Evolutionary conservation across 1,140 invertebrate genomes (phyloP), one percentile per base, ranked within the genome.

Genomic region (Lasioglossum baleicum): DNA sequence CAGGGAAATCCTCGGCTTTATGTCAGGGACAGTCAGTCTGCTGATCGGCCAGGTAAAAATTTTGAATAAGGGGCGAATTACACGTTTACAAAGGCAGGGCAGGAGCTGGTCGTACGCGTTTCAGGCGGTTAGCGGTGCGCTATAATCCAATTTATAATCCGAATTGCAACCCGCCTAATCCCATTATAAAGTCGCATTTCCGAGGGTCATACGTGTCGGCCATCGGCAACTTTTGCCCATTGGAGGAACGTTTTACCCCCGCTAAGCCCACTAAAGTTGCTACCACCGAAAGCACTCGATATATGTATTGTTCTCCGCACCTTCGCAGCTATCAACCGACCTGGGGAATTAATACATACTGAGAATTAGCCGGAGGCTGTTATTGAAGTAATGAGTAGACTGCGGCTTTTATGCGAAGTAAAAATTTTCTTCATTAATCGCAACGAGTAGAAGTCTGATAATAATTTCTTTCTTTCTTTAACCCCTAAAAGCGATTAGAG

Each of bases 111-210:
- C 22, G 67, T 20, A 26, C 51, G 53, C 60, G 63, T 83, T 83
- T 74, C 66, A 56, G 40, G 72, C 67, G 51, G 72, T 76, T 84
- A 83, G 76, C 63, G 78, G 64, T 53, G 71, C 58, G 53, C 68
- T 63, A 80, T 87, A 89, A 88, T 91, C 83, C 83, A 90, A 87
- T 88, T 90, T 85, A 87, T 88, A 89, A 88, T 88, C 84, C 77
- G 80, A 84, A 89, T 89, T 83, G 80, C 82, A 71, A 83, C 84
- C 75, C 71, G 66, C 78, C 69, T 89, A 90, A 90, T 91, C 87
- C 87, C 82, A 85, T 90, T 90, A 89, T 84, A 86, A 89, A 90
- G 81, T 85, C 76, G 81, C 80, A 83, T 89, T 90, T 88, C 86
- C 85, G 82, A 80, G 77, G 66, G 72, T 35, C 77, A 78, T 71